Percentiles rank a stretch among this genome's conserved stretches.
Conservation (phyloP, 2,113 vertebrate species). For the Otis tarda region DNA sequence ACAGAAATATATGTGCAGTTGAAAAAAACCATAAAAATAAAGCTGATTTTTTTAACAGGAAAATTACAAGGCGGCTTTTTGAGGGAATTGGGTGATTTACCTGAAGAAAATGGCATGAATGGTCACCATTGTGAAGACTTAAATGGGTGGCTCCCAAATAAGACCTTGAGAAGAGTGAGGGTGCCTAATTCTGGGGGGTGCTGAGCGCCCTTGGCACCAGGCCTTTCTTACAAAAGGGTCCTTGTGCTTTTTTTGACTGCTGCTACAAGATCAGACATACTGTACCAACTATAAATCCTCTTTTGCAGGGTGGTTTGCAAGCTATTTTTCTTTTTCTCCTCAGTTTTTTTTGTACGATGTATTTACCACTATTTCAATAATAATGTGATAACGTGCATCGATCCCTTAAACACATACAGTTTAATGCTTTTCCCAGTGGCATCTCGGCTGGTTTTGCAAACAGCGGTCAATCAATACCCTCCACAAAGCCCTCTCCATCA, state of each 20-base stretch:
- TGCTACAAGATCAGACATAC: background rate
- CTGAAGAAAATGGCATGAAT: background rate
- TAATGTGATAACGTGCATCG: background rate
- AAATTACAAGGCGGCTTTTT: conserved; percentile 32
- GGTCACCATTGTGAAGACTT: background rate
- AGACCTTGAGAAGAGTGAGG: conserved; percentile 22
- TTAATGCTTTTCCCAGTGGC: conserved; percentile 12
- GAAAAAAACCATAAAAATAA: conserved; percentile 39
- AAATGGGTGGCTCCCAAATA: conserved; percentile 9
- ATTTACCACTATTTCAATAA: background rate
- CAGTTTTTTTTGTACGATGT: background rate
- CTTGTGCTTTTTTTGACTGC: background rate
- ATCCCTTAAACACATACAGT: background rate
- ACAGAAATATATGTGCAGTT: background rate
- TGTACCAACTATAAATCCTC: background rate
- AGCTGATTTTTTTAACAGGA: conserved; percentile 26
- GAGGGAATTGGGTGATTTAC: conserved; percentile 23
- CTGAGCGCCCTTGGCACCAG: background rate
- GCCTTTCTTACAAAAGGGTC: background rate
- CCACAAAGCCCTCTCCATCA: background rate
- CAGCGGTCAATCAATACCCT: conserved; percentile 2
- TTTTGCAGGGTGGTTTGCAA: background rate
- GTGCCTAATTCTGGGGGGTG: background rate
- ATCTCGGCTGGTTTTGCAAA: background rate
- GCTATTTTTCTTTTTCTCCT: background rate